Evolutionary conservation across 2,797 vertebrate genomes (phyloP).

Genomic region (Spea hammondii): DNA sequence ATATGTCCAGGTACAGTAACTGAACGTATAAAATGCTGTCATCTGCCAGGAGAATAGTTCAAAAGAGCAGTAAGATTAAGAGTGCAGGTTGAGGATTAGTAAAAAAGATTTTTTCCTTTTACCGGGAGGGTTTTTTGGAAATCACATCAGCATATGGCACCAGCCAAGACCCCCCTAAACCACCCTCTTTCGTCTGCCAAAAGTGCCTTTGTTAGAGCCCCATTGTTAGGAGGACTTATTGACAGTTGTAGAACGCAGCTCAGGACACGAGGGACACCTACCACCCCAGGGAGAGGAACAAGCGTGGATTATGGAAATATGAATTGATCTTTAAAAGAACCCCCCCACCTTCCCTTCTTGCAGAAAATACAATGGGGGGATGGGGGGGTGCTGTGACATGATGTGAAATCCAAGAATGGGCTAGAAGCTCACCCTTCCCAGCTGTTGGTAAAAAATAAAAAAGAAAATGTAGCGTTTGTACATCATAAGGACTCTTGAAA

Average conservation of each 20-base stretch:
- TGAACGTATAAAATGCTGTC: not conserved
- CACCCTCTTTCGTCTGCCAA: slow-evolving; percentile 72
- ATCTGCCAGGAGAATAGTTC: not conserved
- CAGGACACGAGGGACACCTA: slow-evolving; percentile 87
- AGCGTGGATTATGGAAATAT: slow-evolving; percentile 99
- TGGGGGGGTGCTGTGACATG: slow-evolving; percentile 86
- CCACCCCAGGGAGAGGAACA: slow-evolving; percentile 93
- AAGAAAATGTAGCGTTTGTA: slow-evolving; percentile 73
- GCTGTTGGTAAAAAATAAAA: slow-evolving; percentile 84
- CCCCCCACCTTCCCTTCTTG: slow-evolving; percentile 55
- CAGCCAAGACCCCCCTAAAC: slow-evolving; percentile 61
- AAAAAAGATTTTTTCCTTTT: slow-evolving; percentile 60
- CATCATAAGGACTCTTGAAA: slow-evolving; percentile 75
- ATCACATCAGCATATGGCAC: slow-evolving; percentile 92
- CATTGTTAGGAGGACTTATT: slow-evolving; percentile 94
- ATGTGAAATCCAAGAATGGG: slow-evolving; percentile 77
- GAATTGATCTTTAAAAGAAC: slow-evolving; percentile 88
- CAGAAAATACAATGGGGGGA: slow-evolving; percentile 40
- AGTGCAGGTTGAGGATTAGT: slow-evolving; percentile 64
- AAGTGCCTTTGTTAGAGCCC: slow-evolving; percentile 90
- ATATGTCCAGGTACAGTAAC: not conserved
- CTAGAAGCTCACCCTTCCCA: slow-evolving; percentile 81
- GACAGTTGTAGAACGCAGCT: slow-evolving; percentile 96
- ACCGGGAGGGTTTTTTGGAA: slow-evolving; percentile 52
- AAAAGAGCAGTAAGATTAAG: slow-evolving; percentile 26